Base-by-base conservation (phyloP, 37 sponge, comb jelly and placozoan genomes). In the Lycopodina hypogea region DNA sequence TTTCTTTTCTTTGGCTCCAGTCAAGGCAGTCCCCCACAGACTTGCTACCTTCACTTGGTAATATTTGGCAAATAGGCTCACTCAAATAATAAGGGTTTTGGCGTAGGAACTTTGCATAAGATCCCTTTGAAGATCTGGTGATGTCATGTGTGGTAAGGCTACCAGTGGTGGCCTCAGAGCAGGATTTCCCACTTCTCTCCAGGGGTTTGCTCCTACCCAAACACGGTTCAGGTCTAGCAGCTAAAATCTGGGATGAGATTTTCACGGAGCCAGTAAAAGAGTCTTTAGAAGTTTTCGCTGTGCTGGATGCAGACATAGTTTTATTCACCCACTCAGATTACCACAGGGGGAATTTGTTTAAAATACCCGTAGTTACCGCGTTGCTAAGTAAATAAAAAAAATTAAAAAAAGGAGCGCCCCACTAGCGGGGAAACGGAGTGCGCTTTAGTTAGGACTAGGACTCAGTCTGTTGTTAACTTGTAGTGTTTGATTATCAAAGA, bases 1-100 rank as follows among this genome's bases (percentile, higher is more conserved):
- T 45, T 4, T 45, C 48, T 9, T 45, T 45, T 45, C 48, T 9
- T 45, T 45, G 48, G 48, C 48, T 23, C 87, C 87, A 88, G 26
- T 78, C 32, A 38, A 88, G 30, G 41, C 89, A 83, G 8, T 72
- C 79, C 15, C 72, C 75, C 29, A 83, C 76, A 39, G 83, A 83
- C 29, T 1, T 77, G 30, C 83, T 60, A 22, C 8, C 22, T 21
- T 81, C 76, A 53, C 21, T 38, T 1, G 82, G 78, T 21, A 66
- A 56, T 2, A 90, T 26, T 15, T 81, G 61, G 64, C 86, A 78
- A 56, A 91, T 87, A n/a, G 92, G 92, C n/a, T 79, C 83, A 51
- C 87, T 91, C 7, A 91, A 11, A 38, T 83, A 87, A 0, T 84
- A 76, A 56, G 92, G 92, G 35, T 91, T 91, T 26, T 87, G 67